phyloP scores from a whole-genome alignment of 2,888 invertebrate species.

The Leucoma salicis region DNA sequence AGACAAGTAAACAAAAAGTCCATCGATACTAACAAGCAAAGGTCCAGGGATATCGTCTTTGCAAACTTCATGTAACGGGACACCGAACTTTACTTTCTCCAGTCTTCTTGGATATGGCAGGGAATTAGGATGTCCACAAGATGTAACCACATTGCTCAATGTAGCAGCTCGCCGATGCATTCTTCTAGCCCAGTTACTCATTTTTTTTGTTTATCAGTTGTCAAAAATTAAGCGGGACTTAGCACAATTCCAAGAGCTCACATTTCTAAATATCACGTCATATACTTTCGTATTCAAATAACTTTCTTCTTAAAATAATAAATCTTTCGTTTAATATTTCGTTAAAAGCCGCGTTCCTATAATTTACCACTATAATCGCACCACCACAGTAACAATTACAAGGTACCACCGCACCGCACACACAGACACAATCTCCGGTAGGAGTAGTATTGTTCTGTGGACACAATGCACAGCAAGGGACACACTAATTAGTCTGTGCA shows the following conservation, averaged over 20 bases:
- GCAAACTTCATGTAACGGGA: slow-evolving; percentile 94
- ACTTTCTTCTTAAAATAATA: no score
- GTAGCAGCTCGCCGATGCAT: slow-evolving; percentile 96
- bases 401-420: no score
- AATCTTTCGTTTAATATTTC: no score
- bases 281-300: neutral
- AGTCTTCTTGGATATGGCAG: slow-evolving; percentile 91
- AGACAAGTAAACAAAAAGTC: slow-evolving; percentile 11
- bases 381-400: no score
- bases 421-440: no score
- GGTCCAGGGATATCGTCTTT: slow-evolving; percentile 97
- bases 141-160: slow-evolving; percentile 94
- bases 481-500: no score
- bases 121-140: slow-evolving; percentile 92
- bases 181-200: slow-evolving; percentile 96
- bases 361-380: slow-evolving; percentile 16
- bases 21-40: slow-evolving; percentile 86
- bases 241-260: slow-evolving; percentile 20
- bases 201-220: slow-evolving; percentile 59
- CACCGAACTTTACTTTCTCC: slow-evolving; percentile 97
- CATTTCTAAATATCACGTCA: slow-evolving; percentile 26
- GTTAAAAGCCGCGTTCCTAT: slow-evolving; percentile 20
- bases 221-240: slow-evolving; percentile 25
- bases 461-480: no score
- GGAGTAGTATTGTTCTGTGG: no score